Conservation (phyloP, 2,888 invertebrate species). For the Drosophila longiperda region DNA sequence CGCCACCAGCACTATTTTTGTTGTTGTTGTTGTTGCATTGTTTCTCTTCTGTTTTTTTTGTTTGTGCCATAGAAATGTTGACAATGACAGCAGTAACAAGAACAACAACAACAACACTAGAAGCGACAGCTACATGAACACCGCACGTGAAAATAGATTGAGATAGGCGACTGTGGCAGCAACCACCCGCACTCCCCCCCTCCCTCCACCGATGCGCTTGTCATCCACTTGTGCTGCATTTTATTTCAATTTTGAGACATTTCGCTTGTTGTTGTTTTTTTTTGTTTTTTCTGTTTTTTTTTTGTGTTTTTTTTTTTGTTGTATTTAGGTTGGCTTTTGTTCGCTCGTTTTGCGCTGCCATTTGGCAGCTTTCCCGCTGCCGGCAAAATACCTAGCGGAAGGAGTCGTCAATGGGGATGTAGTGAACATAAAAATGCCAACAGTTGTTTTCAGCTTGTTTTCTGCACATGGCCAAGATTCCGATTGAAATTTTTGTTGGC, state of each 20-base stretch:
- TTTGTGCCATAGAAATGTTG: slow-evolving; percentile 67
- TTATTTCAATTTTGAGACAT: slow-evolving; percentile 68
- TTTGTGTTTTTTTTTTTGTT: not conserved
- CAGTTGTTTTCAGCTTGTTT: slow-evolving; percentile 5
- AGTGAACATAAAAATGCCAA: slow-evolving; percentile 5
- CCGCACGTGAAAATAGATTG: slow-evolving; percentile 37
- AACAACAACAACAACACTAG: slow-evolving; percentile 20
- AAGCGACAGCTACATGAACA: slow-evolving; percentile 29
- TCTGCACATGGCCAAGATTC: slow-evolving; percentile 3
- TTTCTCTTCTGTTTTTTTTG: slow-evolving; percentile 11
- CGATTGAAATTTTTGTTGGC: not conserved
- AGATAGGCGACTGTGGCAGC: slow-evolving; percentile 24
- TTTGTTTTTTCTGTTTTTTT: not conserved
- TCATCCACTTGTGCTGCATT: slow-evolving; percentile 48
- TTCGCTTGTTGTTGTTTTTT: slow-evolving; percentile 58
- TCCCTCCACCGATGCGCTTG: not conserved
- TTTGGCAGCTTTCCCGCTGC: slow-evolving; percentile 13
- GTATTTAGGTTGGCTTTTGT: slow-evolving; percentile 30
- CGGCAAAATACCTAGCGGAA: slow-evolving; percentile 10
- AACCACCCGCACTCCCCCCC: not conserved
- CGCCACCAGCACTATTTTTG: slow-evolving; percentile 1
- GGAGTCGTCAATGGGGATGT: slow-evolving; percentile 20
- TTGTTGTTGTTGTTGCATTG: not conserved
- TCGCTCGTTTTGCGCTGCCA: slow-evolving; percentile 26
- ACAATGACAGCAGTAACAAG: slow-evolving; percentile 62